Conservation (phyloP, 2,113 vertebrate species). For the Heptranchias perlo region DNA sequence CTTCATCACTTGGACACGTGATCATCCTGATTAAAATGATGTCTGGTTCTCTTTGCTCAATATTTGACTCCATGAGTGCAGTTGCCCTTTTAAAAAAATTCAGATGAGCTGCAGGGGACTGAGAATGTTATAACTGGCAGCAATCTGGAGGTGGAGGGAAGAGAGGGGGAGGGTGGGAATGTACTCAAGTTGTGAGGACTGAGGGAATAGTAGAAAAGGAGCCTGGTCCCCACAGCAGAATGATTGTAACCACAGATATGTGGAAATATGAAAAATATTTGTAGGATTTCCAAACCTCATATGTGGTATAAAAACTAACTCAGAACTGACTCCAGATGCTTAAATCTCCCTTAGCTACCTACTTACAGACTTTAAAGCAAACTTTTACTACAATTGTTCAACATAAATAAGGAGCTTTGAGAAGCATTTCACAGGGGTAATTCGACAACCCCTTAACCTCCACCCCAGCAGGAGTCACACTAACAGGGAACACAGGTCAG, state of each 20-base stretch:
- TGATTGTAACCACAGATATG: not conserved
- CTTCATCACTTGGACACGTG: not conserved
- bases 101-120: not conserved
- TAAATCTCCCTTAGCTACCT: not conserved
- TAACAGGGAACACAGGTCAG: not conserved
- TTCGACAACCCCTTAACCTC: not conserved
- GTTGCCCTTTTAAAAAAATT: not conserved
- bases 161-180: not conserved
- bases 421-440: not conserved
- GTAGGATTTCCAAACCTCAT: not conserved
- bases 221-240: not conserved
- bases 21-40: not conserved
- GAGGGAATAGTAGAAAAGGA: slow-evolving; percentile 2
- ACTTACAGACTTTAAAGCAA: not conserved
- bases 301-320: not conserved
- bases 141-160: not conserved
- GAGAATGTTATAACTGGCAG: not conserved
- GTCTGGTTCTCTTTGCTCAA: not conserved
- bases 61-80: not conserved
- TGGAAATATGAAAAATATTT: slow-evolving; percentile 20
- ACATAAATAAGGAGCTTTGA: not conserved
- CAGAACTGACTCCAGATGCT: slow-evolving; percentile 13
- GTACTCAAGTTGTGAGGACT: not conserved
- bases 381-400: not conserved
- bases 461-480: not conserved